A percentile compares a stretch with the other conserved stretches of the same genome.
phyloP scores from a whole-genome alignment of 2,888 invertebrate genomes.

The Venusia cambrica region DNA sequence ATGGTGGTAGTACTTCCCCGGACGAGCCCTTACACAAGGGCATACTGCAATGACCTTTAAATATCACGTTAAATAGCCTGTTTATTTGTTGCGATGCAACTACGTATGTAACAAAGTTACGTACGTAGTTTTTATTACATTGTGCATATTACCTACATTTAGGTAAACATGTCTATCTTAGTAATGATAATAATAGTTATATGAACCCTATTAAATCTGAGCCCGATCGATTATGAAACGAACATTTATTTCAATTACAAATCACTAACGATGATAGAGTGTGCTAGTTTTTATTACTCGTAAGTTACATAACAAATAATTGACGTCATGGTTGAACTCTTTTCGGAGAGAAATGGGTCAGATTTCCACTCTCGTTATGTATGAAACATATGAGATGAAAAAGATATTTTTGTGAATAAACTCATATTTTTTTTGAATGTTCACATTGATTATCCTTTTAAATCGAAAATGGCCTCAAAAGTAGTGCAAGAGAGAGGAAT shows the following conservation, averaged over 20 bases:
- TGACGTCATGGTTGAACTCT: constrained; percentile 62
- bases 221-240: constrained; percentile 32
- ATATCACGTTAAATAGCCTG: too few relatives aligned
- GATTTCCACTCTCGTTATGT: constrained; percentile 56
- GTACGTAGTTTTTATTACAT: too few relatives aligned
- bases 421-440: constrained; percentile 26
- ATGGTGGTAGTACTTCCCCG: too few relatives aligned
- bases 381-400: constrained; percentile 38
- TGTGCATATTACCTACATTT: too few relatives aligned
- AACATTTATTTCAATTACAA: constrained; percentile 54
- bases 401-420: constrained; percentile 28
- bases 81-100: too few relatives aligned
- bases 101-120: too few relatives aligned
- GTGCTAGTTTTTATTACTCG: constrained; percentile 33
- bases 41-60: too few relatives aligned
- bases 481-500: constrained; percentile 10
- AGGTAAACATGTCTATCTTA: constrained; percentile 19
- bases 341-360: constrained; percentile 67
- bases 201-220: constrained; percentile 26
- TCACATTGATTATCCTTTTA: constrained; percentile 24
- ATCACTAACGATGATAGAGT: constrained; percentile 48
- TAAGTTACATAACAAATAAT: constrained; percentile 40
- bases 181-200: constrained; percentile 15
- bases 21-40: too few relatives aligned
- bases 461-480: constrained; percentile 15